These are phyloP conservation scores for Tricholauxania praeusta DNA, from an alignment of 2,888 invertebrate species.

Conservation along the genomic window DNA sequence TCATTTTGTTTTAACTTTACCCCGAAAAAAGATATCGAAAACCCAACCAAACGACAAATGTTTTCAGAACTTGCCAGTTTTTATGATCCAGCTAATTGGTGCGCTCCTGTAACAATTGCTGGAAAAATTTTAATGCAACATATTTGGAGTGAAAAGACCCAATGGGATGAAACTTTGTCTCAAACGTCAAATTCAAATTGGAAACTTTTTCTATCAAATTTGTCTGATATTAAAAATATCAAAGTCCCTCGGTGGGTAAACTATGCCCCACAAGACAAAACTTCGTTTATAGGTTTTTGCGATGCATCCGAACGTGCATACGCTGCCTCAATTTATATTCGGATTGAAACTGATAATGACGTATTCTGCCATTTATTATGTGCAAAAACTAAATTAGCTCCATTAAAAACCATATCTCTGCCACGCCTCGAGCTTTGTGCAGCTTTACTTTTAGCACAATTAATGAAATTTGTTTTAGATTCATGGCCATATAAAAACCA, in stretches of 20 bases:
- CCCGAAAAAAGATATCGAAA: no score
- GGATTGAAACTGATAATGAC: constrained; percentile 11
- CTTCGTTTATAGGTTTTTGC: constrained; percentile 26
- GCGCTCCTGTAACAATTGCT: neutral
- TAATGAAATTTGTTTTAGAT: no score
- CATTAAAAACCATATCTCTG: constrained; percentile 24
- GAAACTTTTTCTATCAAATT: neutral
- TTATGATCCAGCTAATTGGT: constrained; percentile 22
- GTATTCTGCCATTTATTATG: constrained; percentile 22
- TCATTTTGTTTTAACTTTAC: no score
- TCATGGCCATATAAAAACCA: neutral
- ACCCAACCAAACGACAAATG: constrained; percentile 33
- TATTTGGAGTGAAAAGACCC: neutral
- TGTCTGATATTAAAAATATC: constrained; percentile 20
- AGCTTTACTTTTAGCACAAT: no score
- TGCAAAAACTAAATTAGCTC: constrained; percentile 36
- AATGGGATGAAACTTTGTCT: constrained; percentile 13
- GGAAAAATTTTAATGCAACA: constrained; percentile 22
- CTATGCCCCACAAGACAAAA: neutral
- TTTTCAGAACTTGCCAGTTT: constrained; percentile 8
- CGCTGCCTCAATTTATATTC: constrained; percentile 17
- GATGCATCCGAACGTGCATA: constrained; percentile 39
- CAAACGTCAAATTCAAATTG: neutral
- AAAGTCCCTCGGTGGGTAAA: constrained; percentile 35
- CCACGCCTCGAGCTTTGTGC: no score